Base-by-base conservation (phyloP, 92 coral and sea anemone species). In the Montipora capitata region DNA sequence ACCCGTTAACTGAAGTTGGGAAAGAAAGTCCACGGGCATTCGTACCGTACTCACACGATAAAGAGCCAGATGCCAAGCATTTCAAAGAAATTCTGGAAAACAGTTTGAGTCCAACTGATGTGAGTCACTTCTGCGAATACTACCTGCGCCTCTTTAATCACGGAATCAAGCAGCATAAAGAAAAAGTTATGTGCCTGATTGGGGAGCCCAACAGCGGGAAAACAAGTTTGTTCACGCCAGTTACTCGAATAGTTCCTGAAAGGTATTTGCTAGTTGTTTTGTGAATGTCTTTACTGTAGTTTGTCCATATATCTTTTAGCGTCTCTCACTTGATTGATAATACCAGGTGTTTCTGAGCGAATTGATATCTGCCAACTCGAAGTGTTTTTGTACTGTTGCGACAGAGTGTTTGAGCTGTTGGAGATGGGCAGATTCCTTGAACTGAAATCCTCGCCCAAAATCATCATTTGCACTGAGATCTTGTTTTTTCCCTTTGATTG, bases 181-280 rank as follows among this genome's bases (percentile, higher is more conserved):
- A 49, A 44, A 65, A 45, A 68, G 86, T 81, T 2, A 13, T 72
- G 79, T 81, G 74, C 16, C 39, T 81, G 86, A 68, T 81, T 4
- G 86, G 86, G 20, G 86, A 81, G 48, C 63, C 85, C 18, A 67
- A 80, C 41, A 80, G 85, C 17, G 85, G 85, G 11, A 80, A 80
- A 45, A 81, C 86, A 6, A 68, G 79, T 40, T 42, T 81, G 3
- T 81, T 81, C 48, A 39, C 76, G 8, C 86, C 86, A 3, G 11
- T 81, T 8, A 54, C 44, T 64, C 56, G 62, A 2, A 40, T 81
- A 7, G 56, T 81, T 35, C 74, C 74, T 7, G 15, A 2, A 1
- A 17, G 66, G 74, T 72, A 68, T 1, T 16, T 81, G 41, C 38
- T 18, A 15, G 15, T 18, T 49, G 59, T 7, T 27, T 67, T 44